A percentile compares a stretch with the other conserved stretches of the same genome.
These are phyloP conservation scores for Tachycineta bicolor DNA, from an alignment of 2,113 vertebrate species.

Conservation along the genomic window DNA sequence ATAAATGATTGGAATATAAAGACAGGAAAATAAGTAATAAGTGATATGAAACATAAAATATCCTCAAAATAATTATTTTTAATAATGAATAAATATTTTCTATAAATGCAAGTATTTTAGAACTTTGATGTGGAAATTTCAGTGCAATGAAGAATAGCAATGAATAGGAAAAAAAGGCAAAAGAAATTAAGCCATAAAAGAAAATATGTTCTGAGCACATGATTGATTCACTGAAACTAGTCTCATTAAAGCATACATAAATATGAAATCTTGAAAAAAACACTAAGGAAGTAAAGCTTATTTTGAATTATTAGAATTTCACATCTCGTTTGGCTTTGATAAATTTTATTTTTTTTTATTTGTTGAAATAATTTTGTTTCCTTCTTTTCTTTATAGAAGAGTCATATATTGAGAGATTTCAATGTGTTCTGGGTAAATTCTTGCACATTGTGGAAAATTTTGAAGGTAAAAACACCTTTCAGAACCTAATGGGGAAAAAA, in stretches of 20 bases:
- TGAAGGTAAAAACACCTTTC: accelerated
- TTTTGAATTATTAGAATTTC: background rate
- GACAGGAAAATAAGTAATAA: background rate
- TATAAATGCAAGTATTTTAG: background rate
- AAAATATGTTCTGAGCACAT: background rate
- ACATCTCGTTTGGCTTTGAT: background rate
- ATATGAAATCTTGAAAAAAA: background rate
- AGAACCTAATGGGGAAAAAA: background rate
- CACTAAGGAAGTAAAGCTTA: background rate
- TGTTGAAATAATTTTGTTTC: background rate
- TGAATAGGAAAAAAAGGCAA: background rate
- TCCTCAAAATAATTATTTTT: background rate
- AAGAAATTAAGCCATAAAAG: background rate
- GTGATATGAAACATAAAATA: background rate
- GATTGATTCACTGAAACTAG: background rate
- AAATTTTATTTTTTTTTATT: background rate
- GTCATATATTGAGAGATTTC: background rate
- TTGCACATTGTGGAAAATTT: background rate
- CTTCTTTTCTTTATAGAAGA: background rate
- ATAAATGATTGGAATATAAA: background rate
- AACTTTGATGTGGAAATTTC: background rate
- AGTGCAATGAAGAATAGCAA: background rate
- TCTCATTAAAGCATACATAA: background rate
- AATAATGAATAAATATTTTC: background rate
- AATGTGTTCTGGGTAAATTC: background rate